These are phyloP conservation scores for Mus pahari DNA, from an alignment of 2,113 vertebrate genomes.

Conservation along the genomic window DNA sequence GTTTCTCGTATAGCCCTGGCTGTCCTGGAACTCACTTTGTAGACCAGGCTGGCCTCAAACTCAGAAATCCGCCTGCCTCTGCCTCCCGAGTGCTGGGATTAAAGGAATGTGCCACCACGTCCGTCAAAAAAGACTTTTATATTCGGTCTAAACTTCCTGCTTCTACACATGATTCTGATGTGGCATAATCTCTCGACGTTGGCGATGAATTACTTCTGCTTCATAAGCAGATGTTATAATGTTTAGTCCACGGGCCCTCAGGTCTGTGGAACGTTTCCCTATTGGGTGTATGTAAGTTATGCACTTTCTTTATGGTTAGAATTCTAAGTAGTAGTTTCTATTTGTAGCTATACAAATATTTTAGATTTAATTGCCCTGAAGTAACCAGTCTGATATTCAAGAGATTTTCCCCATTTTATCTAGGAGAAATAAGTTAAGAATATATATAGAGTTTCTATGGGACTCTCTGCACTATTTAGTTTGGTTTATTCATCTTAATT, in stretches of 20 bases:
- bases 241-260: conserved; percentile 20
- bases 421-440: conserved; percentile 53
- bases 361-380: conserved; percentile 62
- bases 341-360: conserved; percentile 58
- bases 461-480: neutral
- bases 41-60: no score
- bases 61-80: no score
- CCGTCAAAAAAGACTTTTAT: neutral
- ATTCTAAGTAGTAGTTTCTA: conserved; percentile 21
- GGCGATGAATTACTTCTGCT: conserved; percentile 45
- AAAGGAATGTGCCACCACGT: no score
- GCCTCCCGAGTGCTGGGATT: no score
- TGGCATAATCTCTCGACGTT: neutral
- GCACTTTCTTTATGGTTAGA: conserved; percentile 58
- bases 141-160: neutral
- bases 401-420: conserved; percentile 45
- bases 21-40: no score
- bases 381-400: conserved; percentile 47
- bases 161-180: neutral
- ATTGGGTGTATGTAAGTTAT: conserved; percentile 39
- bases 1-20: no score
- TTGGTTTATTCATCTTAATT: neutral
- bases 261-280: conserved; percentile 72
- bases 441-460: neutral
- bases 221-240: conserved; percentile 53